A percentile compares a stretch with the other conserved stretches of the same genome.
phyloP scores from a whole-genome alignment of 2,797 vertebrate genomes.

The Anisognathus igniventris region DNA sequence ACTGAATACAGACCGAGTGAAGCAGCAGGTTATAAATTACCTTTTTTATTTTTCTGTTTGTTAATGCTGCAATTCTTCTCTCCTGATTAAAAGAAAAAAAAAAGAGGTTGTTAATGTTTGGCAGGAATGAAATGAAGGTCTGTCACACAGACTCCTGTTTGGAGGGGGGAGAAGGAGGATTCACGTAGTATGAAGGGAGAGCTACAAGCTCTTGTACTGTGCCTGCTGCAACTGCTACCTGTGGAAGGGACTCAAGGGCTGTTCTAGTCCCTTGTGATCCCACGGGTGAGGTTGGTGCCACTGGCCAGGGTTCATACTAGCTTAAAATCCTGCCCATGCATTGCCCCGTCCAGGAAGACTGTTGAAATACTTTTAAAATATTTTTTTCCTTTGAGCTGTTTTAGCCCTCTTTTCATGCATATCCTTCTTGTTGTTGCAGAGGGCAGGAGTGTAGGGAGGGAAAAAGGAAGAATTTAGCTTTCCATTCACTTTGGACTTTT shows the following conservation, averaged over 20 bases:
- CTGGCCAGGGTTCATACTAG: neutral
- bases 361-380: neutral
- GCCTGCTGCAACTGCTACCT: neutral
- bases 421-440: neutral
- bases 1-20: neutral
- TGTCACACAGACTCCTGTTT: neutral
- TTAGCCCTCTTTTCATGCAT: neutral
- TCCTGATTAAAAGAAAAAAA: neutral
- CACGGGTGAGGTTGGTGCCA: neutral
- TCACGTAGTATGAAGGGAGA: neutral
- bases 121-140: constrained; percentile 10
- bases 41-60: constrained; percentile 48
- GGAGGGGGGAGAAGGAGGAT: neutral
- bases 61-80: neutral
- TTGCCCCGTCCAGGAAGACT: neutral
- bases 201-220: neutral
- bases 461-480: neutral
- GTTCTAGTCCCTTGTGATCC: neutral
- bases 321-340: neutral
- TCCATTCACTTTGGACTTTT: neutral
- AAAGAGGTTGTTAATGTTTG: constrained; percentile 17
- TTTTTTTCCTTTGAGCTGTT: neutral
- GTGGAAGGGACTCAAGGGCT: neutral
- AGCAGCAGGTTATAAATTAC: constrained; percentile 41
- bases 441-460: neutral